Conservation (phyloP, 2,113 vertebrate species). For the Mustela lutreola region DNA sequence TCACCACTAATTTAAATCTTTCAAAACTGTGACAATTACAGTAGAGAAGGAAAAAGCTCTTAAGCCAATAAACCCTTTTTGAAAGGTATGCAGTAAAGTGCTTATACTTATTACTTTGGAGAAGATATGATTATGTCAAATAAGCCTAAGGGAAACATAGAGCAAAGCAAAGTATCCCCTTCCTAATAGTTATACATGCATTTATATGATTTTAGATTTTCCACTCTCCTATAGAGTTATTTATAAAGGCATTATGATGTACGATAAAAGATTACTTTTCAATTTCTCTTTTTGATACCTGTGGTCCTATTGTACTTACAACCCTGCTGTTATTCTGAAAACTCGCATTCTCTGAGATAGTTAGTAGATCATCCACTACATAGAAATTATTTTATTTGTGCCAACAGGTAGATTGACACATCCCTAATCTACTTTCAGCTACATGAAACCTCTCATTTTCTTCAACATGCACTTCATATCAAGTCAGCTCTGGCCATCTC, state of each 20-base stretch:
- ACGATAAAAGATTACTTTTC: conserved; percentile 43
- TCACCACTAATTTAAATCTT: conserved; percentile 35
- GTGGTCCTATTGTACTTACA: conserved; percentile 34
- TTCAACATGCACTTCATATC: not conserved
- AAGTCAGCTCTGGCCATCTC: not conserved
- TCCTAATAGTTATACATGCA: not conserved
- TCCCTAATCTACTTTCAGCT: not conserved
- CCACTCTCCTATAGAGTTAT: not conserved
- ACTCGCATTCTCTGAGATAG: conserved; percentile 47
- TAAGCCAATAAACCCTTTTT: conserved; percentile 27
- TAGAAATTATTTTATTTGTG: conserved; percentile 70
- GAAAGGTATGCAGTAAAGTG: not conserved
- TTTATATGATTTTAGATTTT: not conserved
- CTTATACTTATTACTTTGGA: conserved; percentile 21
- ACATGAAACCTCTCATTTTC: conserved; percentile 46
- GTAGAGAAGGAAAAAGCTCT: not conserved
- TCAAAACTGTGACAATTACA: conserved; percentile 12
- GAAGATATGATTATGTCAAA: not conserved
- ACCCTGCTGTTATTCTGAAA: conserved; percentile 50
- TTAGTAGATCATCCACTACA: conserved; percentile 54
- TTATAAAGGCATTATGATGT: conserved; percentile 51
- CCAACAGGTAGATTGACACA: conserved; percentile 25
- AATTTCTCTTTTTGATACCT: conserved; percentile 39
- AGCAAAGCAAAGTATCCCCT: not conserved
- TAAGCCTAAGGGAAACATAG: conserved; percentile 32